Percentiles rank a stretch among this genome's conserved stretches.
Evolutionary conservation across 2,113 vertebrate genomes (phyloP).

Genomic region (Osmerus eperlanus): DNA sequence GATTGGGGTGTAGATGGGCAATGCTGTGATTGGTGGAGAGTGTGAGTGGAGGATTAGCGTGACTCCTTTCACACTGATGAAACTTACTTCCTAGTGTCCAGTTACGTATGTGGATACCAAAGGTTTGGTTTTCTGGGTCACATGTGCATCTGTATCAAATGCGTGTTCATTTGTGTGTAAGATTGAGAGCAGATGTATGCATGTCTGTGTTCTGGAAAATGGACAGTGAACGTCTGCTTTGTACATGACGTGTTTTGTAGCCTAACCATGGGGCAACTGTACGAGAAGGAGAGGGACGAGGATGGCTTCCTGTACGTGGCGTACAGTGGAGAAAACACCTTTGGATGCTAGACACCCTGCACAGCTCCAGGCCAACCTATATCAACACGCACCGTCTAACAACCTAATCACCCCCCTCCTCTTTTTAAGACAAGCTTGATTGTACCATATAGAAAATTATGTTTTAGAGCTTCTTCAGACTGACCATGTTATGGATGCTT

Average conservation of each 20-base stretch:
- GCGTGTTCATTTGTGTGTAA: not conserved
- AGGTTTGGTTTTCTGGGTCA: too few relatives aligned
- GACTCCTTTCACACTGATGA: conserved; percentile 14
- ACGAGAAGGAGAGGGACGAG: conserved; percentile 96
- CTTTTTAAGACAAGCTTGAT: conserved; percentile 58
- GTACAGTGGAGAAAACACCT: conserved; percentile 98
- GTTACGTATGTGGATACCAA: not conserved
- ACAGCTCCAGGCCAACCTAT: conserved; percentile 9
- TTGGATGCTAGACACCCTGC: conserved; percentile 77
- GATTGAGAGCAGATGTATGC: too few relatives aligned
- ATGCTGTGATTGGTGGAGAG: too few relatives aligned
- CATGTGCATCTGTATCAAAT: not conserved
- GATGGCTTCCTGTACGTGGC: conserved; percentile 97
- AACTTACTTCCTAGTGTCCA: not conserved
- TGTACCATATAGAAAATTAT: conserved; percentile 69
- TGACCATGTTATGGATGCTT: conserved; percentile 59
- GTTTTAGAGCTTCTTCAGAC: conserved; percentile 27
- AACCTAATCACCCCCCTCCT: conserved; percentile 19
- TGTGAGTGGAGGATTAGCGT: conserved; percentile 13
- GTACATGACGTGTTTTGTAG: conserved; percentile 60
- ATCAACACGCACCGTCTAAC: conserved; percentile 9
- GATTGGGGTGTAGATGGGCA: too few relatives aligned
- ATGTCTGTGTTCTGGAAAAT: not conserved
- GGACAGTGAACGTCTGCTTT: not conserved
- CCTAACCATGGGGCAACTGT: conserved; percentile 97